A percentile compares a stretch with the other conserved stretches of the same genome.
Conservation (phyloP, 2,888 invertebrate species). For the Sipunculus nudus region DNA sequence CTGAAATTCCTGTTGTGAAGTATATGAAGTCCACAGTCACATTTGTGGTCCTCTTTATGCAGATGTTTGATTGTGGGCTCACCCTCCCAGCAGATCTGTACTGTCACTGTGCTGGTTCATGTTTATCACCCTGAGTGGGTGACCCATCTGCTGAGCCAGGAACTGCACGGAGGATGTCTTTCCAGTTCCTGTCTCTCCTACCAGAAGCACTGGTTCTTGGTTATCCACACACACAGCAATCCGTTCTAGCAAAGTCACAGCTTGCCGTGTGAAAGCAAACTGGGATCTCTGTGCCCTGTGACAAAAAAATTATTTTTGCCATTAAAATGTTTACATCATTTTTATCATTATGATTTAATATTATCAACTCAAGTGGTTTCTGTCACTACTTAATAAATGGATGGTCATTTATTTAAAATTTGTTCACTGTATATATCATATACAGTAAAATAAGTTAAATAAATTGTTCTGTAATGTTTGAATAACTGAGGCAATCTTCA, state of each 20-base stretch:
- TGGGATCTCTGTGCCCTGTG: neutral
- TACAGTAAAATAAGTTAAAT: no score
- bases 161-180: slow-evolving; percentile 96
- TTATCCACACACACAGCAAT: slow-evolving; percentile 84
- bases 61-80: slow-evolving; percentile 32
- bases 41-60: no score
- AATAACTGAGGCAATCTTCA: no score
- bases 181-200: slow-evolving; percentile 98
- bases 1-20: no score
- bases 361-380: no score
- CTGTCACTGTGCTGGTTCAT: slow-evolving; percentile 99
- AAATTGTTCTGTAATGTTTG: no score
- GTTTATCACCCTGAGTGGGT: slow-evolving; percentile 91
- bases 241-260: slow-evolving; percentile 75
- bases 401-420: no score
- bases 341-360: no score
- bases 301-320: neutral
- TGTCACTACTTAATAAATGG: no score
- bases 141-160: slow-evolving; percentile 81
- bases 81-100: slow-evolving; percentile 92
- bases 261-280: slow-evolving; percentile 54
- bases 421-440: no score
- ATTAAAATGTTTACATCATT: no score
- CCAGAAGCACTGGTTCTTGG: slow-evolving; percentile 89
- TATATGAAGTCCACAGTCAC: no score